Conservation (phyloP, 2,113 vertebrate species). For the Callithrix jacchus region DNA sequence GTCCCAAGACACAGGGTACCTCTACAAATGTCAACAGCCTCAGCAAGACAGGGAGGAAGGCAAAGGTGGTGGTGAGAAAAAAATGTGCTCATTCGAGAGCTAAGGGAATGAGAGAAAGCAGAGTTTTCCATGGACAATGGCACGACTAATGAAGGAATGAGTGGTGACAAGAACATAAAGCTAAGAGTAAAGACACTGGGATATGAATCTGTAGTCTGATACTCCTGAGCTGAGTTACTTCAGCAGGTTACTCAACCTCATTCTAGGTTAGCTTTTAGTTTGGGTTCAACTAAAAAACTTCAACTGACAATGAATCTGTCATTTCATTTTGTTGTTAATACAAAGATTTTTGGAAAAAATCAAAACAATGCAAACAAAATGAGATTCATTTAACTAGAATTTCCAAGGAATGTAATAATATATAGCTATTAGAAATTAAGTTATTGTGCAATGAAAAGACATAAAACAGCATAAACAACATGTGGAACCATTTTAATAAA, state of each 20-base stretch:
- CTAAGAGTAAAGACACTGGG: background rate
- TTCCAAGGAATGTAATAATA: background rate
- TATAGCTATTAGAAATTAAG: background rate
- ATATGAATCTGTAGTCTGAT: background rate
- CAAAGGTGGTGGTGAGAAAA: background rate
- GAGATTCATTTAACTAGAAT: background rate
- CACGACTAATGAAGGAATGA: background rate
- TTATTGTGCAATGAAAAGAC: background rate
- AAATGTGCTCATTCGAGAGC: background rate
- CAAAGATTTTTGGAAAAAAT: background rate
- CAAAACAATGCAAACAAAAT: background rate
- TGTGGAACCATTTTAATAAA: background rate
- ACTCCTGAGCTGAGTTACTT: background rate
- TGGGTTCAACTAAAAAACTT: background rate
- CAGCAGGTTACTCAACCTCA: background rate
- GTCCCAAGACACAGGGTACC: background rate
- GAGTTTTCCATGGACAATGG: background rate
- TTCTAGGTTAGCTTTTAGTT: background rate
- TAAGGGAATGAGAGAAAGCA: background rate
- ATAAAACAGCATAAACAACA: background rate
- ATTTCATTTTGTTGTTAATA: background rate
- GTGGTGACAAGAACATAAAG: background rate
- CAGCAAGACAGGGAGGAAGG: background rate
- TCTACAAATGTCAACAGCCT: background rate
- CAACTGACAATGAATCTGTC: background rate